Evolutionary conservation across 2,888 invertebrate species (phyloP).

Genomic region (Erebia palarica): DNA sequence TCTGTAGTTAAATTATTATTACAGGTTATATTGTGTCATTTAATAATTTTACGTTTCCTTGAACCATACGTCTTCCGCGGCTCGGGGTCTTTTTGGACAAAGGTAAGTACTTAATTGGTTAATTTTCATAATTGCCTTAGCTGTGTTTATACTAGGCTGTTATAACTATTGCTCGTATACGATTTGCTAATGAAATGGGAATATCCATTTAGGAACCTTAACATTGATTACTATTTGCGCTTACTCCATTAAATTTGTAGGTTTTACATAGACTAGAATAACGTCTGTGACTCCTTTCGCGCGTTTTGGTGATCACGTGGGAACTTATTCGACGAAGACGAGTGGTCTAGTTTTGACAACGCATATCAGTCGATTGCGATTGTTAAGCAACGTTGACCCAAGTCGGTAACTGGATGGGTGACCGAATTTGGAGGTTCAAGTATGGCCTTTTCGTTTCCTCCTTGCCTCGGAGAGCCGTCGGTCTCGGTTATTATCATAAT

Average conservation of each 20-base stretch:
- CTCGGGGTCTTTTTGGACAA: constrained; percentile 45
- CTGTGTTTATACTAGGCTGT: constrained; percentile 25
- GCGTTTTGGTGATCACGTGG: too few relatives aligned
- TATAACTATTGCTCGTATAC: constrained; percentile 18
- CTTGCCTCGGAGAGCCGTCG: too few relatives aligned
- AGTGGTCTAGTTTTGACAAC: too few relatives aligned
- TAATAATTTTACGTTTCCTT: constrained; percentile 54
- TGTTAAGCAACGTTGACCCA: too few relatives aligned
- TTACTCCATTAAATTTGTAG: background rate
- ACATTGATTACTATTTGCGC: background rate
- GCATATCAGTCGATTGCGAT: too few relatives aligned
- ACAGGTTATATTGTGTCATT: constrained; percentile 56
- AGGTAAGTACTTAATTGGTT: constrained; percentile 37
- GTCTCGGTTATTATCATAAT: too few relatives aligned
- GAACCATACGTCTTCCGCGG: constrained; percentile 53
- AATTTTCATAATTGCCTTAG: constrained; percentile 30
- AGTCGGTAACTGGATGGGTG: too few relatives aligned
- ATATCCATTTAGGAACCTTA: constrained; percentile 4
- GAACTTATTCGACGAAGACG: too few relatives aligned
- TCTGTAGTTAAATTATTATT: constrained; percentile 56
- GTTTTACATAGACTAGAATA: background rate
- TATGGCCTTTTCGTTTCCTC: too few relatives aligned
- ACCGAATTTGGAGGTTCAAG: too few relatives aligned
- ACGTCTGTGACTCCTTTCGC: too few relatives aligned
- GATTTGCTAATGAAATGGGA: constrained; percentile 15